phyloP scores from a whole-genome alignment of 1,140 invertebrate genomes.

The Galleria mellonella region DNA sequence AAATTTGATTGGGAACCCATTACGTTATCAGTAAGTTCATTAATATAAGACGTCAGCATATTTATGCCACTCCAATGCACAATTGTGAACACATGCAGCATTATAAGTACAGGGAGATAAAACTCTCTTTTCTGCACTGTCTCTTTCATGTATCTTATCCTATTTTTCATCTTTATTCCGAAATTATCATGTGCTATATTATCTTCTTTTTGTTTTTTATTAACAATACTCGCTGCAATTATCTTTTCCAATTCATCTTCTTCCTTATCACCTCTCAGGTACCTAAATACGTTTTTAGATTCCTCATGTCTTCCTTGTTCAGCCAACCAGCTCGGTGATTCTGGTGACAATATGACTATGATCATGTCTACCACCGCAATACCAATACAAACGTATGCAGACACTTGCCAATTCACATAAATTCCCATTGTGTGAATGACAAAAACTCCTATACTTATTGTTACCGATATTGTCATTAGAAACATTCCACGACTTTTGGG shows the following conservation, averaged over 20 bases:
- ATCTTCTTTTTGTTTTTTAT: slow-evolving; percentile 13
- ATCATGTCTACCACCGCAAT: slow-evolving; percentile 25
- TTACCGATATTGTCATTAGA: slow-evolving; percentile 26
- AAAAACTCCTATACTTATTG: slow-evolving; percentile 25
- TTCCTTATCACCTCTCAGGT: slow-evolving; percentile 30
- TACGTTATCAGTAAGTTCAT: slow-evolving; percentile 13
- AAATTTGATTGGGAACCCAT: slow-evolving; percentile 10
- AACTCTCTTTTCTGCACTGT: slow-evolving; percentile 16
- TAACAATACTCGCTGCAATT: slow-evolving; percentile 19
- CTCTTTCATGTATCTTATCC: neutral
- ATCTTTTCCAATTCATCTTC: slow-evolving; percentile 34
- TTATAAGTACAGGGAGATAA: slow-evolving; percentile 25
- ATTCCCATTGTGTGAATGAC: slow-evolving; percentile 28
- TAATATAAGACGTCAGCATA: slow-evolving; percentile 15
- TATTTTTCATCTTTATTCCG: slow-evolving; percentile 1
- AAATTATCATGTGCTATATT: slow-evolving; percentile 5
- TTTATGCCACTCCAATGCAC: slow-evolving; percentile 21
- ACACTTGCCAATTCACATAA: slow-evolving; percentile 24
- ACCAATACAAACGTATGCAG: slow-evolving; percentile 19
- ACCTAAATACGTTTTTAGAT: slow-evolving; percentile 25
- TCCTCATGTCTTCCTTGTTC: slow-evolving; percentile 30
- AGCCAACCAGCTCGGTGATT: slow-evolving; percentile 34
- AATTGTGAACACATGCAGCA: slow-evolving; percentile 20
- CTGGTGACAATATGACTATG: slow-evolving; percentile 27
- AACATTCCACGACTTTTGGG: slow-evolving; percentile 26